A percentile compares a stretch with the other conserved stretches of the same genome.
These are phyloP conservation scores for Cebus imitator DNA, from an alignment of 2,113 vertebrate species.

Conservation along the genomic window DNA sequence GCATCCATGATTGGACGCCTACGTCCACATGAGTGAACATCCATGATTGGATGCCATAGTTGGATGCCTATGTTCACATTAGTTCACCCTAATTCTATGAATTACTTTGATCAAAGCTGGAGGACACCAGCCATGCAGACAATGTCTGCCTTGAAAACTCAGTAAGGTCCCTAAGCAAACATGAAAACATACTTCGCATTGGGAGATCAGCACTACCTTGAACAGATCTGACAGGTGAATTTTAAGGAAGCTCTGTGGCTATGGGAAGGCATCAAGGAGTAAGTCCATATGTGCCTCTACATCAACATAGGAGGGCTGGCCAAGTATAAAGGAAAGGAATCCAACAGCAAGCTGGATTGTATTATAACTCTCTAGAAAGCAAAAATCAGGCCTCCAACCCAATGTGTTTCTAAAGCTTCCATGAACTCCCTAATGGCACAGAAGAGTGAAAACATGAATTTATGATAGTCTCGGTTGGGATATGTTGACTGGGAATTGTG, in stretches of 20 bases:
- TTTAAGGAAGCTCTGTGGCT: not conserved
- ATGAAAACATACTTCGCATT: not conserved
- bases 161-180: not conserved
- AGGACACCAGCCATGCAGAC: not conserved
- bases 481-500: not conserved
- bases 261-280: not conserved
- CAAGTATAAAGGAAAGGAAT: not conserved
- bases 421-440: not conserved
- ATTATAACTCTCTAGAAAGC: not conserved
- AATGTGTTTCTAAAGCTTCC: not conserved
- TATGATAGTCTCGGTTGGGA: not conserved
- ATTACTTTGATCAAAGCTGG: not conserved
- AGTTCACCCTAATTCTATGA: not conserved
- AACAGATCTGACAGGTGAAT: not conserved
- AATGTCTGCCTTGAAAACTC: not conserved
- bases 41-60: no score
- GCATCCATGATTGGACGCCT: not conserved
- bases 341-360: not conserved
- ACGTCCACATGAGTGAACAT: not conserved
- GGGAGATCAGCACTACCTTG: not conserved
- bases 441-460: not conserved
- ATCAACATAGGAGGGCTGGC: not conserved
- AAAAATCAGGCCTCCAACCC: not conserved
- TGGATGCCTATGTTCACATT: not conserved
- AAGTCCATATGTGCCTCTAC: accelerated